Evolutionary conservation across 2,113 vertebrate species (phyloP), one percentile per base, ranked within the genome.

Genomic region (Lepisosteus osseus): DNA sequence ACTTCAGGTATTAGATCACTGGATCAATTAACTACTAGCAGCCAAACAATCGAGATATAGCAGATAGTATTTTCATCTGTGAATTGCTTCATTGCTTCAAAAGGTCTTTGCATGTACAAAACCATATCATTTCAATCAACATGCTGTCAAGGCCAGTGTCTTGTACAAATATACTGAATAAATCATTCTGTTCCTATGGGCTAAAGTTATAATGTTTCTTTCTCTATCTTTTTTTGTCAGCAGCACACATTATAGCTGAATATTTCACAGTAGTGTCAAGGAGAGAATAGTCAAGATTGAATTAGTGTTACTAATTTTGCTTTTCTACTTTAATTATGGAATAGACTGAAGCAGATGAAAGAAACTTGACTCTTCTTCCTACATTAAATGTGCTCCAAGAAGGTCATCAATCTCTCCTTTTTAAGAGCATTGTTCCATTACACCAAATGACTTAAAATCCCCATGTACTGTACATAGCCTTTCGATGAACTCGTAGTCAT

Each of bases 281-380:
- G 41, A 67, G 59, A 55, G 66, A 41, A 17, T 40, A 3, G 2
- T 43, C 61, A 63, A 44, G 17, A 75, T 61, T 70, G 57, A 74
- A 77, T 67, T 65, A 72, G 47, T 6, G 45, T n/a, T 40, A 56
- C 66, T 74, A 66, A 69, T 76, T 62, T 17, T 42, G 17, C 57
- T 6, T 56, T 47, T 57, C 40, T 17, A n/a, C 61, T 42, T 67
- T 54, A 4, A 11, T 66, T 43, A 54, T 41, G 29, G 11, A 65
- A 55, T 54, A 54, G 68, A 45, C 55, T 17, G 15, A 7, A 64
- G 51, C 54, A 59, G 69, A 69, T 59, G 69, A 68, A 13, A 59
- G 69, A 69, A 74, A 74, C 54, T 15, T 65, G 47, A 74, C 54
- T 67, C 69, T 63, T 59, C 17, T 44, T 57, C 45, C 54, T 54